Evolutionary conservation across 2,888 invertebrate genomes (phyloP), one percentile per base, ranked within the genome.

Genomic region (Agrochola litura): DNA sequence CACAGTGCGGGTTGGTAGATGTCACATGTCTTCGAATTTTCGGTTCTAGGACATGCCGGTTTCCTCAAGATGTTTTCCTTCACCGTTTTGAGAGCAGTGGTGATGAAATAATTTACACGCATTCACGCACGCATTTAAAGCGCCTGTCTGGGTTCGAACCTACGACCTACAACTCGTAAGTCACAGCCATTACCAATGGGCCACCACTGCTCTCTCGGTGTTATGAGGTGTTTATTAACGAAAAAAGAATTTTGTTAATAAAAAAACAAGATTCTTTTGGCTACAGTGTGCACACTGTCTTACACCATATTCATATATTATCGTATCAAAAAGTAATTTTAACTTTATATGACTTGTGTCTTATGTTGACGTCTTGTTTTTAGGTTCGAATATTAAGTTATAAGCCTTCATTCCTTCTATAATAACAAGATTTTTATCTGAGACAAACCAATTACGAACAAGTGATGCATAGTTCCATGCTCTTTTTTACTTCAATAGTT

Each of bases 271-370:
- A 30, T 46, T 46, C 0, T 19, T 37, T 30, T 9, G 19, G 8
- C 60, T n/a, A 14, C 0, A 5, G n/a, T 54, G 65, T 72, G 65
- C 52, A 12, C 72, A 16, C 65, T 14, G 64, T 25, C 52, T 79
- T 78, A 79, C 46, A 46, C 14, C 49, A 72, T 22, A 52, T 54
- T n/a, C 37, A n/a, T n/a, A 54, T 68, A 52, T 25, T 67, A 37
- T 37, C 79, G 46, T 54, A 77, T 71, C 73, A 77, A 73, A 85
- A 85, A 85, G 79, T 79, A 74, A 85, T 85, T 85, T 79, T 76
- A 84, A 84, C 70, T 84, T 82, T 77, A 61, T 64, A 69, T 82
- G 71, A 64, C 64, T 60, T 72, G 52, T 73, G 58, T 71, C 64
- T 72, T 65, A 58, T 58, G 25, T 43, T 30, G 61, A 25, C 19